Evolutionary conservation across 2,797 vertebrate species (phyloP), one percentile per base, ranked within the genome.

Genomic region (Hippocampus kuda): DNA sequence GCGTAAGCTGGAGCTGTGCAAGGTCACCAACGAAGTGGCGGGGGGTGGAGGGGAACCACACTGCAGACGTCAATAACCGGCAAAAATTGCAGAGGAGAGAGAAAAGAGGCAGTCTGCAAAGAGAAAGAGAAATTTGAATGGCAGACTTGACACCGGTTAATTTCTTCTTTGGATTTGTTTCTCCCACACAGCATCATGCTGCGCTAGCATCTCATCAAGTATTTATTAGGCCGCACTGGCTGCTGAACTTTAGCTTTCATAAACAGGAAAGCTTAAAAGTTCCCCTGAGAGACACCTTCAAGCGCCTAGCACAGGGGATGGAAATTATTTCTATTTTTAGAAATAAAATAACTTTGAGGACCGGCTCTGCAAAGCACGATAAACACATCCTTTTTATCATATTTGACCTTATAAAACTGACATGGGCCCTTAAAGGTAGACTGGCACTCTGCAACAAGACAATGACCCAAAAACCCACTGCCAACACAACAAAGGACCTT

Each of bases 1-100:
- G 63, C 44, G 10, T 65, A 46, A 65, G 42, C 44, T 18, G 24
- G 42, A 65, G 63, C 63, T 27, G 44, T 20, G 63, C 63, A 65
- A 65, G 63, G 63, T 65, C 63, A 65, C 3, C 24, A 27, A 18
- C n/a, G 44, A 18, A 49, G 12, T n/a, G 30, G 26, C 2, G 22
- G 51, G 51, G 8, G 22, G n/a, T 13, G 46, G 27, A 16, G 15
- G 15, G 59, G 9, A 61, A 56, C 10, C 59, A 60, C n/a, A 2
- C n/a, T 24, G n/a, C 59, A 4, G 27, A 60, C 30, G 27, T 60
- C 59, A 60, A 60, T 60, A 60, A 38, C 59, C 59, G 9, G 16
- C 61, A 48, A 65, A 27, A 5, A 24, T 24, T 54, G 53, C n/a
- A 54, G n/a, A 54, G n/a, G n/a, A 46, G 63, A 18, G 3, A 1